Base-by-base conservation (phyloP, 1,140 invertebrate genomes). In the Atta texana region DNA sequence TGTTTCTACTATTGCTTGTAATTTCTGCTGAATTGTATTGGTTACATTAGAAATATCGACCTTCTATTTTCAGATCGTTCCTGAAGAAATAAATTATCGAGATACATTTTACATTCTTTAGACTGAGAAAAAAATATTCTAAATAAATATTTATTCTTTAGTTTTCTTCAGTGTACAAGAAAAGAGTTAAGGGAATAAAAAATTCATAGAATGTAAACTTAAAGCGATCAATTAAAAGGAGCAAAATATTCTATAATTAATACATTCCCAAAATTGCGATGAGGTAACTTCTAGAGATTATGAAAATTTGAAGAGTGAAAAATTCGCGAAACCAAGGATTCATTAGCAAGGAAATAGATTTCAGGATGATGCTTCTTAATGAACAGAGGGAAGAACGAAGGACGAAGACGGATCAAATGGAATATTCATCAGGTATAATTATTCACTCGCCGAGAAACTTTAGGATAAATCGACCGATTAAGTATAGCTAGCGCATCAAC, bases 351-450 rank as follows among this genome's bases (percentile, higher is more conserved):
- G 69, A 84, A 84, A 84, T 84, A 84, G 57, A 75, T 75, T 75
- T 74, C 49, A 24, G 39, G 24, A 34, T 51, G 57, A 71, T 24
- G 24, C 31, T 51, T 74, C 39, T 59, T 75, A 84, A 84, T 75
- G 69, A 84, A 44, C 18, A 31, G 14, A 74, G 55, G 18, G 44
- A 61, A 61, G 24, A 28, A 68, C 39, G 24, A 66, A 16, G 64
- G 68, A 78, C 49, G 77, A 39, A 80, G 76, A 39, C 31, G 63
- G 77, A 84, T 84, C 69, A 51, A 84, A 84, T 84, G 69, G 44
- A 74, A 84, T 84, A 84, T 84, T 84, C 80, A 84, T 84, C 69
- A 63, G 55, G n/a, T 51, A 84, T 84, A 84, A 84, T 84, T 51
- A 84, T 82, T 61, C 49, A 63, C 55, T 57, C 55, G 7, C 80